Base-by-base conservation (phyloP, 1,140 invertebrate genomes). In the Carposina sasakii region DNA sequence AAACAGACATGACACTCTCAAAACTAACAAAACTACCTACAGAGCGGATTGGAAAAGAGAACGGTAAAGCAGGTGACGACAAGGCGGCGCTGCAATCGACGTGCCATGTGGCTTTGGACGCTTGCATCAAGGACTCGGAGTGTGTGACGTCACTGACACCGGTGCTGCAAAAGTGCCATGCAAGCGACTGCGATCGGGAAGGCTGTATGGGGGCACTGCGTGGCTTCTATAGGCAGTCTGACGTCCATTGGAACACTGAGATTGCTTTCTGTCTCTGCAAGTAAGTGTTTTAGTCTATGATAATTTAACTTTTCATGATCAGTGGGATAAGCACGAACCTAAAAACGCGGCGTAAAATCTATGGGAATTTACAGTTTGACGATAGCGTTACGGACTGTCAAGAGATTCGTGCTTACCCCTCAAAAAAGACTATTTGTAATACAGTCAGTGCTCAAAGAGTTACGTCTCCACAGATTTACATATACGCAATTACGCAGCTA, bases 221-320 rank as follows among this genome's bases (percentile, higher is more conserved):
- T 68, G 89, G 89, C 40, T 96, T 96, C 81, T 96, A 96, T 81
- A 89, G 92, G 63, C 91, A 90, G 53, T 90, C 91, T 3, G 89
- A 90, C 40, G 89, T 92, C 46, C 90, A 90, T 52, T 92, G 93
- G 88, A 94, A 92, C 60, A 88, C 95, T 47, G 94, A 96, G 72
- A 93, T 96, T 57, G 95, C 94, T 51, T 96, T 96, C 85, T 96
- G 95, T 77, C 87, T 96, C 34, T 96, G 95, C 94, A 96, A 92
- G 94, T 96, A 85, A 92, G 91, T 89, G 56, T 39, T 47, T 23
- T n/a, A n/a, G n/a, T n/a, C n/a, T n/a, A n/a, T n/a, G n/a, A n/a
- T n/a, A n/a, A n/a, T n/a, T n/a, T n/a, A n/a, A n/a, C n/a, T n/a
- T n/a, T n/a, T n/a, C n/a, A n/a, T n/a, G n/a, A n/a, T n/a, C n/a